These are phyloP conservation scores for Brachionus calyciflorus DNA, from an alignment of 1,140 invertebrate species.

Conservation along the genomic window DNA sequence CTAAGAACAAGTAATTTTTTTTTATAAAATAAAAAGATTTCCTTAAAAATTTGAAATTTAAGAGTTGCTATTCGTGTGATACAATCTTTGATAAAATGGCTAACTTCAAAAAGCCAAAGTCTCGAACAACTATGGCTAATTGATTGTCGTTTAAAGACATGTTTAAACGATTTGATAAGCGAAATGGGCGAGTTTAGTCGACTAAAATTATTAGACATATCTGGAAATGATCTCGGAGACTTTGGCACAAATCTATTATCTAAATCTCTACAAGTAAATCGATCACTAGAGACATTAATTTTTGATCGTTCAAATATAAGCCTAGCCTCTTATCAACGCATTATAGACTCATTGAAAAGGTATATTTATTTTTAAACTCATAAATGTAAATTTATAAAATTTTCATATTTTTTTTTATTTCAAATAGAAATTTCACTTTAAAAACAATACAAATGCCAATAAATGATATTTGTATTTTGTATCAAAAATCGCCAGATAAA, in stretches of 20 bases:
- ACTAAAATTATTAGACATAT: conserved; percentile 25
- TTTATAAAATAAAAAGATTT: background rate
- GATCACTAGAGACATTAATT: conserved; percentile 22
- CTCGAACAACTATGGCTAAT: conserved; percentile 29
- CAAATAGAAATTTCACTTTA: conserved; percentile 35
- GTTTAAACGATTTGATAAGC: conserved; percentile 40
- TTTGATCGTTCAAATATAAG: conserved; percentile 23
- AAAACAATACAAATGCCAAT: conserved; percentile 46
- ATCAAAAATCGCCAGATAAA: conserved; percentile 47
- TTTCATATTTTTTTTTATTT: conserved; percentile 6
- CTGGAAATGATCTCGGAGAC: conserved; percentile 40
- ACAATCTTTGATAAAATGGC: conserved; percentile 35
- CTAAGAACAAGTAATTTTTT: conserved; percentile 39
- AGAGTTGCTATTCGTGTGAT: background rate
- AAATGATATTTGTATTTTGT: conserved; percentile 47
- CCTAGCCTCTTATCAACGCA: background rate
- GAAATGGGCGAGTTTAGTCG: conserved; percentile 37
- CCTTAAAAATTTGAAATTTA: background rate
- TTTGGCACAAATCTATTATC: conserved; percentile 24
- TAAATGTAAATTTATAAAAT: background rate
- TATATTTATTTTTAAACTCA: background rate
- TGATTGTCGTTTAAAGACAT: conserved; percentile 2
- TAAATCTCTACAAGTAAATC: conserved; percentile 43
- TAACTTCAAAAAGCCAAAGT: background rate
- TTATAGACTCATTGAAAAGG: conserved; percentile 28